Conservation (phyloP, 2,113 vertebrate genomes). For the Anoplopoma fimbria region DNA sequence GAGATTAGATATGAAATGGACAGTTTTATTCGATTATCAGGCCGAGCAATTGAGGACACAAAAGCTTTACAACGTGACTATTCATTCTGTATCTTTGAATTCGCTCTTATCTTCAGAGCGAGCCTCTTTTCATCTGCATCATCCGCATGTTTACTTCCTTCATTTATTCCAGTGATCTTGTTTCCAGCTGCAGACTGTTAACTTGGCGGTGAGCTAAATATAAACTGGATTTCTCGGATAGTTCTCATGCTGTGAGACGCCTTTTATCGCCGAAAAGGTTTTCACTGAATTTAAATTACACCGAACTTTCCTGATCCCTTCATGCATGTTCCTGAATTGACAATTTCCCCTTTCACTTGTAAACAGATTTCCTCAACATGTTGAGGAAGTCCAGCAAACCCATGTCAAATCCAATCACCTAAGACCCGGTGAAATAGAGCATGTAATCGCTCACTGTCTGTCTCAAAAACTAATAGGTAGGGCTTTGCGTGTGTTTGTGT, state of each 20-base stretch:
- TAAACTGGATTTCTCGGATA: conserved; percentile 57
- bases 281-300: conserved; percentile 9
- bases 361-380: conserved; percentile 16
- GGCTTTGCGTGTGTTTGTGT: background rate
- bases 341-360: background rate
- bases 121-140: conserved; percentile 19
- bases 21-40: conserved; percentile 6
- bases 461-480: conserved; percentile 46
- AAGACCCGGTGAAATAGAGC: conserved; percentile 71
- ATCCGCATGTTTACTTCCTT: conserved; percentile 3
- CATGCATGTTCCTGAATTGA: background rate
- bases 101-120: conserved; percentile 2
- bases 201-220: conserved; percentile 51
- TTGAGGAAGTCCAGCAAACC: conserved; percentile 38
- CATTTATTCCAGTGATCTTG: conserved; percentile 35
- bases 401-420: conserved; percentile 50
- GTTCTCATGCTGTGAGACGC: conserved; percentile 53
- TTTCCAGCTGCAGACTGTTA: conserved; percentile 39
- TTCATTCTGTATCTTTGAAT: background rate
- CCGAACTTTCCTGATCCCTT: background rate
- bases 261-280: conserved; percentile 29
- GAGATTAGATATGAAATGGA: conserved; percentile 5
- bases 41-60: background rate
- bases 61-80: conserved; percentile 4
- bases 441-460: conserved; percentile 61